Evolutionary conservation across 2,797 vertebrate species (phyloP), one percentile per base, ranked within the genome.

Genomic region (Salmo trutta): DNA sequence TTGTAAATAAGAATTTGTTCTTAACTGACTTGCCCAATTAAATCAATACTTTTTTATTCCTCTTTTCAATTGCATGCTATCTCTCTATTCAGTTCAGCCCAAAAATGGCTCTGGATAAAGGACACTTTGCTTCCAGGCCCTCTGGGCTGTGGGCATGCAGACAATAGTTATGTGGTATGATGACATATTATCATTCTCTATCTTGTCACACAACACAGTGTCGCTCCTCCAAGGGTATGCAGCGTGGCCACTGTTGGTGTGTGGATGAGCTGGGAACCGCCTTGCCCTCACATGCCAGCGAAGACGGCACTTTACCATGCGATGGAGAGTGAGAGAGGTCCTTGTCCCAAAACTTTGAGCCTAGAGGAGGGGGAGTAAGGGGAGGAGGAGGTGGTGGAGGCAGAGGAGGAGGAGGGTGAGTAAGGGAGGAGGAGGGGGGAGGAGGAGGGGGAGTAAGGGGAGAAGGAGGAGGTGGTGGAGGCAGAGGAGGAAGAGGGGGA

Each of bases 181-280:
- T 87, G 89, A 87, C 84, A 80, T 85, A 78, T 90, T 79, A 86
- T 84, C 79, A 79, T 54, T 74, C 78, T 67, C 75, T 76, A 56
- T 68, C 52, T 75, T 87, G 36, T 76, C 88, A 79, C 85, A 83
- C 79, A 65, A 10, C 85, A 19, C 88, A 97, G 96, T 97, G 96
- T 75, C 94, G 94, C 75, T 96, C 96, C 81, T 97, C 96, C 77
- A 96, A 95, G 89, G 96, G 96, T 73, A 96, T 94, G 93, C 95
- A 95, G 88, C 94, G 96, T 7, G 96, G 96, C 76, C 94, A 94
- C 76, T 97, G 96, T 90, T 97, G 96, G 96, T 97, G 96, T 41
- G 96, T 97, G 88, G 95, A 96, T 1, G 95, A 95, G 82, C 92
- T 95, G 62, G 96, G 96, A 76, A 87, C 90, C 24, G 86, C 92